Base-by-base conservation (phyloP, 2,888 invertebrate species). In the Caenorhabditis panamensis region DNA sequence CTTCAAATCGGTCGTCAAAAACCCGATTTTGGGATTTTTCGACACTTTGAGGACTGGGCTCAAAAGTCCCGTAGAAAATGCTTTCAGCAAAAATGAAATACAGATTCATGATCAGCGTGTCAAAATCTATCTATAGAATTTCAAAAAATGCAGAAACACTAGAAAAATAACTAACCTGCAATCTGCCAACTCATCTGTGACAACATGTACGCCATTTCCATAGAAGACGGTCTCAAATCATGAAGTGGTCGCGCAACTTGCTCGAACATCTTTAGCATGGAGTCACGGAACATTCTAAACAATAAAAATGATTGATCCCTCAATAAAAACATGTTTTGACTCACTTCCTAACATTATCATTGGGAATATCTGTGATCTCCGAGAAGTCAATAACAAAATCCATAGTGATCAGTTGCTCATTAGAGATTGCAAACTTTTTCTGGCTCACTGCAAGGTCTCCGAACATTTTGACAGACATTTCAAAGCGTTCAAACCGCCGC, bases 201-300 rank as follows among this genome's bases (percentile, higher is more conserved):
- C 26, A 84, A 36, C 78, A 84, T 80, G 31, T 81, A 84, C 6
- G 82, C 75, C 62, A 79, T 56, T 53, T 84, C 84, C 16, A 79
- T 56, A 0, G 59, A 56, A 8, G 68, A 58, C 4, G 82, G 82
- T 4, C 61, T 49, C 58, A 84, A 37, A 9, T 75, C 79, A 3
- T 53, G 20, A 20, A 84, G 28, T 1, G 84, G 82, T 24, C 59
- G 69, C 9, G 82, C 69, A 0, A 84, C 80, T 44, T 68, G 37
- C 5, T 72, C 51, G 44, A 78, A 71, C 13, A 82, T 22, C 24
- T 79, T 67, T 20, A 56, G 31, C 63, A 82, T 63, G 1, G 82
- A 69, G 3, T 78, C 66, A 16, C 67, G 72, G 62, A 84, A 84
- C 66, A 82, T 82, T 44, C 82, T 78, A 49, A 24, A 18, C 16